Base-by-base conservation (phyloP, 2,797 vertebrate genomes). In the Margarornis squamiger region DNA sequence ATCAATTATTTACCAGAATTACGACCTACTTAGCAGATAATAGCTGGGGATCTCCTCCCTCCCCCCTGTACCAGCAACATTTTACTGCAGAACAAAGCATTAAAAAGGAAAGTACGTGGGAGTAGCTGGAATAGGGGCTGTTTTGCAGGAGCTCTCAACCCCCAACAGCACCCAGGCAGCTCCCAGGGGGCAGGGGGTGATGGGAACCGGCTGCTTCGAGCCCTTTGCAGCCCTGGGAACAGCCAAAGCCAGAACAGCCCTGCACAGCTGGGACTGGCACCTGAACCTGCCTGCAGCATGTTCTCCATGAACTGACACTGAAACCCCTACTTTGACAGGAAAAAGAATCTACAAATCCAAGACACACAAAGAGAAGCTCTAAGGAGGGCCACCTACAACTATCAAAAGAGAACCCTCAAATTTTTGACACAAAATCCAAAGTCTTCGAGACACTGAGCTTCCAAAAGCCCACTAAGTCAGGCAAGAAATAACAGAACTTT, bases 1-100 rank as follows among this genome's bases (percentile, higher is more conserved):
- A 94, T 95, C 76, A 86, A 93, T 96, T 94, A 92, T 90, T 95
- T 93, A 96, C 81, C 87, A 92, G 81, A 93, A 85, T 88, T 91
- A 93, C 4, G 4, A 86, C 73, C 92, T 90, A 93, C 90, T 95
- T 93, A 76, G 71, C 30, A 92, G 95, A 90, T 86, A 92, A 93
- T 71, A 93, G 90, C 75, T 82, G 58, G 79, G 74, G 54, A 88
- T 86, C 68, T 49, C 54, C 82, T 77, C 59, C 68, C 82, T 71
- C 39, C 36, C 58, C 22, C 48, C 20, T 77, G 73, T 36, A 54
- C 27, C 76, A 75, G 87, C 41, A 90, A 62, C 15, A 29, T 72
- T 92, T 80, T 83, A 65, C 61, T 55, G 45, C 49, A 81, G 90
- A 86, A 86, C 59, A 91, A 93, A 93, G 80, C 76, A 76, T 55